phyloP scores from a whole-genome alignment of 2,888 invertebrate genomes.

The Eurytoma californica region DNA sequence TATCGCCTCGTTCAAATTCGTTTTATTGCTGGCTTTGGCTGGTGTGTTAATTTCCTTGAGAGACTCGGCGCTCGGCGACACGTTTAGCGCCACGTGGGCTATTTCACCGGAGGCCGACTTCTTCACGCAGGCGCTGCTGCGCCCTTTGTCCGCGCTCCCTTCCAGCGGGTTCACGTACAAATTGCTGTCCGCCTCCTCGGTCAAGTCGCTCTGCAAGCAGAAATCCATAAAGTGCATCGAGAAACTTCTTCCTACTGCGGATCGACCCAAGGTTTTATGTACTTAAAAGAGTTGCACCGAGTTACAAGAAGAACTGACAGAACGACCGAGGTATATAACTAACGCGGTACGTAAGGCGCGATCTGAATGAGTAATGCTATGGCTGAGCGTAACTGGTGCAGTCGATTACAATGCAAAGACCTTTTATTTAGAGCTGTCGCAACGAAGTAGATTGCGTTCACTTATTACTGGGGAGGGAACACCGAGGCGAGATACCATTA shows the following conservation, averaged over 20 bases:
- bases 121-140: constrained; percentile 76
- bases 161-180: constrained; percentile 91
- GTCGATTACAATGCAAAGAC: too few species aligned
- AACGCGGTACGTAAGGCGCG: too few species aligned
- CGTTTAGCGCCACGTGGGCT: constrained; percentile 76
- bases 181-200: constrained; percentile 86
- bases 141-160: constrained; percentile 60
- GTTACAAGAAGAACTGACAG: neutral
- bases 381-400: too few species aligned
- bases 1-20: constrained; percentile 81
- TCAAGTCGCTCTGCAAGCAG: constrained; percentile 79
- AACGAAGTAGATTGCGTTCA: too few species aligned
- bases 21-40: constrained; percentile 73
- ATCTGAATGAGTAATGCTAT: too few species aligned
- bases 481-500: too few species aligned
- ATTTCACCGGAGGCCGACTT: constrained; percentile 89
- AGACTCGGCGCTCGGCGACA: constrained; percentile 75
- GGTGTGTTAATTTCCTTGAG: constrained; percentile 75
- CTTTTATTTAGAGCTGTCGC: too few species aligned
- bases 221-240: neutral
- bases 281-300: neutral
- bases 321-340: too few species aligned
- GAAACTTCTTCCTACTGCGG: too few species aligned
- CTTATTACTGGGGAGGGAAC: too few species aligned
- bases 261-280: too few species aligned